Base-by-base conservation (phyloP, 2,113 vertebrate species). In the Herpailurus yagouaroundi region DNA sequence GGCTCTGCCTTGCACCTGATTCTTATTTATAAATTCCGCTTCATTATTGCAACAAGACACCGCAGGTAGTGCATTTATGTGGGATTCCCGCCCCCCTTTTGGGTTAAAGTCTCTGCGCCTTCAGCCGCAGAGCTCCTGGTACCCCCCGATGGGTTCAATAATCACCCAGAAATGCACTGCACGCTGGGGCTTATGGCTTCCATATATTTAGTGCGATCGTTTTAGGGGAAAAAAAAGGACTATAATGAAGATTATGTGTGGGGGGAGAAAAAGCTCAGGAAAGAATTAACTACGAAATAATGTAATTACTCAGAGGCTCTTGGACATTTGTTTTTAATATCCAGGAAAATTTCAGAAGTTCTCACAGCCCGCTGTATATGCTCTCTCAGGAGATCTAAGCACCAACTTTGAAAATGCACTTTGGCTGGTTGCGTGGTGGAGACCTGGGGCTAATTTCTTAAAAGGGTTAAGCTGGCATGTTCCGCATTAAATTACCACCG, bases 401-500 rank as follows among this genome's bases (percentile, higher is more conserved):
- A 41, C 13, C 29, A 83, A 74, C 94, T 82, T 97, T 95, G 96
- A 93, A 76, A 97, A 95, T 97, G 94, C 80, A n/a, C 93, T 98
- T 97, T 94, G 76, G 60, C 82, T 97, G 97, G 97, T 98, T 95
- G 87, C 89, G 8, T 66, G 82, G 93, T 96, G 92, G 84, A 97
- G 97, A 98, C 98, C 98, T 97, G 71, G 68, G 97, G 89, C 97
- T 97, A 97, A 97, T 98, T 98, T 98, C 97, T 98, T 97, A 97
- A 97, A 98, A 98, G 98, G 98, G 98, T 98, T 98, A 98, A 98
- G 98, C 98, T 73, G 94, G 97, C 94, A 69, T 89, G 98, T 98
- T 98, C 98, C 90, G 96, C 92, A 95, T 98, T 97, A 98, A 98
- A 98, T 99, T 98, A 98, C 98, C 97, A 94, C 98, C 95, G 98